These are phyloP conservation scores for Drosophila conformis DNA, from an alignment of 2,888 invertebrate species.

Conservation along the genomic window DNA sequence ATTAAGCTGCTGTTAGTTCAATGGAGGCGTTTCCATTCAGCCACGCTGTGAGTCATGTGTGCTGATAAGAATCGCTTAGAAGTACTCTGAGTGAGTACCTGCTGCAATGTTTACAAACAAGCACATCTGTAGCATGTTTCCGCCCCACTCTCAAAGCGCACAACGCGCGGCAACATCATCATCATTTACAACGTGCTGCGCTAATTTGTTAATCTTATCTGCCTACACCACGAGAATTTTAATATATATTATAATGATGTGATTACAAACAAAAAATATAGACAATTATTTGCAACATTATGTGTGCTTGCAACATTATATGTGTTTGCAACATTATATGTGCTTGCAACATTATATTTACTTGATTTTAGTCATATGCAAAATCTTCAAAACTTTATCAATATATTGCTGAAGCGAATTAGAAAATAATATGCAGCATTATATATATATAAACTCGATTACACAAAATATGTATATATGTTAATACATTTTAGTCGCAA, in stretches of 20 bases:
- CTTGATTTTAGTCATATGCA: neutral
- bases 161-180: neutral
- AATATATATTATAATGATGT: neutral
- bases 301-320: neutral
- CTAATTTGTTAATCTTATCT: slow-evolving; percentile 25
- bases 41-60: slow-evolving; percentile 28
- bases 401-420: neutral
- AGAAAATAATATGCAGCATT: neutral
- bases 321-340: neutral
- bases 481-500: neutral
- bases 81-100: slow-evolving; percentile 24
- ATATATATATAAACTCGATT: neutral
- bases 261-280: neutral
- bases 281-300: neutral
- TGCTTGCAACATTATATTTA: neutral
- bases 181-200: neutral
- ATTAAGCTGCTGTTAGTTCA: slow-evolving; percentile 15
- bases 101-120: slow-evolving; percentile 24
- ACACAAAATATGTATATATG: no score
- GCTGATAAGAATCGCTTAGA: slow-evolving; percentile 23
- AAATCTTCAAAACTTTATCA: neutral
- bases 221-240: slow-evolving; percentile 1
- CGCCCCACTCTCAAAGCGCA: neutral
- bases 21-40: neutral
- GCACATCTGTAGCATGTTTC: slow-evolving; percentile 31